Evolutionary conservation across 2,113 vertebrate genomes (phyloP), one percentile per base, ranked within the genome.

Genomic region (Neodontobutis hainanensis): DNA sequence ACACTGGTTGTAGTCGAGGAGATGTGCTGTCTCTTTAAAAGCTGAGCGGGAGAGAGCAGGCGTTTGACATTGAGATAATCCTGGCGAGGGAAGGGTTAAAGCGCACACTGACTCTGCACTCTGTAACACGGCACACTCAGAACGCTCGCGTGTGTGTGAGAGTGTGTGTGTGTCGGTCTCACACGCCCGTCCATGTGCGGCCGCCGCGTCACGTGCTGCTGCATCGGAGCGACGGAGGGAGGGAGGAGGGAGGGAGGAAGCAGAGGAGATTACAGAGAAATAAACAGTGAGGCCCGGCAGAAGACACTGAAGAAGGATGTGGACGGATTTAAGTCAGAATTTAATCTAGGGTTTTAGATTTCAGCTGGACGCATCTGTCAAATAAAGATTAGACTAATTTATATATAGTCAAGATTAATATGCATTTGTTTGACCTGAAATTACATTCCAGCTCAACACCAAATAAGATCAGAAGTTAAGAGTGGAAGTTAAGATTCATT

Each of bases 101-200:
- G 11, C 7, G 84, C 73, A 70, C 67, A 63, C 85, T 80, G 82
- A 87, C 85, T 87, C 73, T 86, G 89, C 81, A 85, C 84, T 77
- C 70, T 75, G 35, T 53, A 63, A 63, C 73, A 62, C 58, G 63
- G 55, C 51, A 42, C 53, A 57, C 60, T 43, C 49, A 34, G 9
- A 12, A 11, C 19, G 10, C 11, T 7, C 32, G 7, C 11, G 2
- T 14, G 2, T 11, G 32, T 12, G 11, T 11, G 52, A 36, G 52
- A 36, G 36, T 81, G 14, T 11, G 52, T 55, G 52, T 55, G 36
- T 81, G 14, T 32, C 78, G 11, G 42, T 68, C 66, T 92, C 92
- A 93, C 92, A 93, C 90, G 88, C 89, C 81, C 81, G 36, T 88
- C 89, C 91, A 93, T 92, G 92, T 93, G 92, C 91, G 53, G 89